Evolutionary conservation across 2,888 invertebrate species (phyloP).

Genomic region (Melieria crassipennis): DNA sequence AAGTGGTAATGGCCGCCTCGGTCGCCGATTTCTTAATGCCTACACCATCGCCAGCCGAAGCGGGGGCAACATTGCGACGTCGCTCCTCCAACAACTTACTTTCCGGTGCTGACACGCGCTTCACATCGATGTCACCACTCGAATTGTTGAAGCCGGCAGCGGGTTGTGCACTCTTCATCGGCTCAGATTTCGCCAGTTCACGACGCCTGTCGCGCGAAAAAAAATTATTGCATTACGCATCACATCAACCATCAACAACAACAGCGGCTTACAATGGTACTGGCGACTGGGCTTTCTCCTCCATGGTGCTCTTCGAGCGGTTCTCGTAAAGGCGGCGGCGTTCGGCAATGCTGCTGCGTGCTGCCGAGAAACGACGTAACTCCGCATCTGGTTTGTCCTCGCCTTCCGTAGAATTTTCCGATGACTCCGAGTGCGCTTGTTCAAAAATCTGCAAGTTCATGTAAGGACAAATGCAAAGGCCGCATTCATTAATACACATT

Average conservation of each 20-base stretch:
- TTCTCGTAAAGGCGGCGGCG: slow-evolving; percentile 80
- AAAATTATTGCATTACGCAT: neutral
- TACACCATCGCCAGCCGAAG: slow-evolving; percentile 52
- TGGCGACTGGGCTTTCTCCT: slow-evolving; percentile 78
- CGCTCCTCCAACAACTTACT: slow-evolving; percentile 60
- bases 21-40: slow-evolving; percentile 66
- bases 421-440: slow-evolving; percentile 63
- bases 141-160: too few relatives aligned
- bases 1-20: slow-evolving; percentile 66
- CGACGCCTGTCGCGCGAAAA: slow-evolving; percentile 69
- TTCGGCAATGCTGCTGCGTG: slow-evolving; percentile 80
- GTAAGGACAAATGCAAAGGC: too few relatives aligned
- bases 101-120: slow-evolving; percentile 62
- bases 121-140: slow-evolving; percentile 46
- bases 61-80: slow-evolving; percentile 55
- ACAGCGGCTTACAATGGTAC: slow-evolving; percentile 71
- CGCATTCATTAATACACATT: neutral
- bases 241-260: neutral
- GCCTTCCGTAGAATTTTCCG: slow-evolving; percentile 69
- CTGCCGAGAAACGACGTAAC: slow-evolving; percentile 71
- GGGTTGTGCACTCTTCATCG: slow-evolving; percentile 48
- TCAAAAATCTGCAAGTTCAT: slow-evolving; percentile 53
- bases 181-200: slow-evolving; percentile 68
- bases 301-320: slow-evolving; percentile 75
- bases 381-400: slow-evolving; percentile 67